Conservation (phyloP, 2,113 vertebrate genomes). For the Camarhynchus parvulus region DNA sequence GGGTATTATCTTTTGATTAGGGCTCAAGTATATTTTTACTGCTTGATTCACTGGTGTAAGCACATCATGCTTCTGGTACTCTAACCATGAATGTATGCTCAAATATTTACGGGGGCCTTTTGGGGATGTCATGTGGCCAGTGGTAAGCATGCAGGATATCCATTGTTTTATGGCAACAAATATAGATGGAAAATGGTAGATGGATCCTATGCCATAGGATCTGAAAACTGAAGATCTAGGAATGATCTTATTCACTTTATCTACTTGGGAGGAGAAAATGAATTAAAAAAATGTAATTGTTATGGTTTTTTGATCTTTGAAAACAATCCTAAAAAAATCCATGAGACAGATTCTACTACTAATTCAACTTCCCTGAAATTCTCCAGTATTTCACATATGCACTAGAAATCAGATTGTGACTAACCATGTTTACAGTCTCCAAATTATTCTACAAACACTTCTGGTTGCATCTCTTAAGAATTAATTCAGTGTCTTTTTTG, state of each 20-base stretch:
- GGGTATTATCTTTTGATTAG: neutral
- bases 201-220: neutral
- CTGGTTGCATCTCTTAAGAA: neutral
- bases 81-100: neutral
- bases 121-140: neutral
- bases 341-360: neutral
- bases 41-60: neutral
- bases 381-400: neutral
- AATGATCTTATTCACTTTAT: neutral
- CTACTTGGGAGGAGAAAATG: neutral
- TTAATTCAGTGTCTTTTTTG: neutral
- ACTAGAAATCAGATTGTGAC: neutral
- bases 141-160: neutral
- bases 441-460: neutral
- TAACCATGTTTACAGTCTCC: neutral
- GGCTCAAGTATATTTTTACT: neutral
- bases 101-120: neutral
- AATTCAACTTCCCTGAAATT: neutral
- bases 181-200: neutral
- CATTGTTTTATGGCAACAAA: neutral
- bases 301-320: neutral
- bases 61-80: neutral
- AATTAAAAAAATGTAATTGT: neutral
- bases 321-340: neutral
- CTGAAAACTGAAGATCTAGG: neutral